Conservation (phyloP, 2,888 invertebrate species). For the Sturmia bella region DNA sequence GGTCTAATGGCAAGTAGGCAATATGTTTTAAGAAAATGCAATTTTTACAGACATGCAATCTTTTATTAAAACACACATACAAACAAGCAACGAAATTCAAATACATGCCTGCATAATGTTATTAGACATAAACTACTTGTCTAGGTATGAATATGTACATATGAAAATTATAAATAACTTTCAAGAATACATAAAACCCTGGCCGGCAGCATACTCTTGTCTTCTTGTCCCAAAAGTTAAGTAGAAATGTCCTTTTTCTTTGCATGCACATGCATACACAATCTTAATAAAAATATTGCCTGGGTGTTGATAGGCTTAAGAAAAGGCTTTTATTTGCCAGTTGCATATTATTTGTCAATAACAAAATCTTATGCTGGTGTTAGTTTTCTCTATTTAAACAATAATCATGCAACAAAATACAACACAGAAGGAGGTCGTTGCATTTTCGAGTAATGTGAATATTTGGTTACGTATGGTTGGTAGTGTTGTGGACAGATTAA, state of each 20-base stretch:
- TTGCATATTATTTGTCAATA: conserved; percentile 50
- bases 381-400: conserved; percentile 19
- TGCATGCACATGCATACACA: not conserved
- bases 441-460: conserved; percentile 34
- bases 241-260: conserved; percentile 4
- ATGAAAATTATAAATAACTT: conserved; percentile 40
- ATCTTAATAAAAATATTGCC: not conserved
- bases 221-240: not conserved
- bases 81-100: conserved; percentile 2
- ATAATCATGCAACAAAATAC: conserved; percentile 13
- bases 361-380: conserved; percentile 55
- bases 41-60: conserved; percentile 26
- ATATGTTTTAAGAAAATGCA: conserved; percentile 56
- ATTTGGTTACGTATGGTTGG: not conserved
- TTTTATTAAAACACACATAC: not conserved
- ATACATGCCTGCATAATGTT: not conserved
- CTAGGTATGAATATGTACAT: not conserved
- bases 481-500: not conserved
- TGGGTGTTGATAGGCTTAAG: not conserved
- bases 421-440: conserved; percentile 49
- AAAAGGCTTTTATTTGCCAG: conserved; percentile 34
- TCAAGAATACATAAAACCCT: not conserved
- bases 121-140: conserved; percentile 11
- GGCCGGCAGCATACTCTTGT: not conserved
- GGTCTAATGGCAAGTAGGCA: conserved; percentile 19